phyloP scores from a whole-genome alignment of 2,888 invertebrate genomes.

The Lacanobia oleracea region DNA sequence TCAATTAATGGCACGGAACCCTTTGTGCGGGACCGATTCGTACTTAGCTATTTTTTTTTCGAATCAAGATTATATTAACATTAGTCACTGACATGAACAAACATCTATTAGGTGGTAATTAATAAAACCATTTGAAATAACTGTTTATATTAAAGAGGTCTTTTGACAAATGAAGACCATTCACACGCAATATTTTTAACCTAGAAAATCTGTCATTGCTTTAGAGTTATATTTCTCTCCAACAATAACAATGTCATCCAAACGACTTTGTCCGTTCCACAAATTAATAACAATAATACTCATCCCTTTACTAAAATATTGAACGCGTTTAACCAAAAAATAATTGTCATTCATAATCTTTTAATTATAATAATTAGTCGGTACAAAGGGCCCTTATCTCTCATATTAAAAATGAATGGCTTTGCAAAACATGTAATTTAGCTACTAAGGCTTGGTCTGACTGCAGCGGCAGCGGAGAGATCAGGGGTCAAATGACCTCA shows the following conservation, averaged over 20 bases:
- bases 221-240: background rate
- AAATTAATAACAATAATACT: background rate
- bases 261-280: background rate
- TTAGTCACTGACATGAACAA: no score
- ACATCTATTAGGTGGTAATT: no score
- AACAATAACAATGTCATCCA: background rate
- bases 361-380: constrained; percentile 55
- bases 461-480: constrained; percentile 4
- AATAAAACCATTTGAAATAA: no score
- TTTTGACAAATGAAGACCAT: no score
- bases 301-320: constrained; percentile 26
- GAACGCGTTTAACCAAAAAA: constrained; percentile 29
- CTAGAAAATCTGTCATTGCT: no score
- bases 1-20: no score
- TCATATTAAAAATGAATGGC: constrained; percentile 47
- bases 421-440: constrained; percentile 53
- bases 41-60: no score
- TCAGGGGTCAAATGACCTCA: constrained; percentile 14
- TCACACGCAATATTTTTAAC: no score
- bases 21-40: no score
- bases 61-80: no score
- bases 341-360: constrained; percentile 50
- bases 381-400: constrained; percentile 50
- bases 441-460: background rate
- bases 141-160: no score